Percentiles rank a stretch among this genome's conserved stretches.
phyloP scores from a whole-genome alignment of 1,140 invertebrate genomes.

The Eriosoma lanigerum region DNA sequence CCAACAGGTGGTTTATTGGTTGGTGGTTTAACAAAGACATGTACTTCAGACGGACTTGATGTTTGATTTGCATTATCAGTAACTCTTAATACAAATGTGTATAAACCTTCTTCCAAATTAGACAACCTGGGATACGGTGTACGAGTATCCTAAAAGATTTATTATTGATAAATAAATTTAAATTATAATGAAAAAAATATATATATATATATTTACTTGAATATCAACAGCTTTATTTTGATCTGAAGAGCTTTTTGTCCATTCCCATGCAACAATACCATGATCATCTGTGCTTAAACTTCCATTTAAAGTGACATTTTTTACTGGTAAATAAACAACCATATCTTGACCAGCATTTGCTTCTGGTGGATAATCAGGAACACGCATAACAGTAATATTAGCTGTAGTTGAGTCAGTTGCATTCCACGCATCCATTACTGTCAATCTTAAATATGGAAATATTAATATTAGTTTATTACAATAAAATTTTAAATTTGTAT shows the following conservation, averaged over 20 bases:
- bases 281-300: constrained; percentile 90
- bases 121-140: constrained; percentile 84
- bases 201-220: constrained; percentile 63
- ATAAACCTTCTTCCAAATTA: constrained; percentile 89
- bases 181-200: background rate
- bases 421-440: constrained; percentile 89
- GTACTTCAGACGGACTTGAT: constrained; percentile 76
- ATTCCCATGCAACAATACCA: constrained; percentile 89
- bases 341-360: constrained; percentile 90
- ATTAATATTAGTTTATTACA: constrained; percentile 24
- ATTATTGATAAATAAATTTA: background rate
- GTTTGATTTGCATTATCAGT: constrained; percentile 85
- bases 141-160: constrained; percentile 68
- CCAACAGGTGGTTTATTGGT: constrained; percentile 81
- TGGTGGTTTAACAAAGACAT: constrained; percentile 90
- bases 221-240: constrained; percentile 85
- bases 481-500: constrained; percentile 40
- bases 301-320: constrained; percentile 84
- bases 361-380: constrained; percentile 90
- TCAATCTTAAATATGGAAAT: constrained; percentile 64
- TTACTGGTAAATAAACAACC: constrained; percentile 87
- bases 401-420: constrained; percentile 82
- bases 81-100: constrained; percentile 90
- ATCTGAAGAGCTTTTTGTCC: constrained; percentile 86
- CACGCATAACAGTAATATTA: constrained; percentile 87